Evolutionary conservation across 2,797 vertebrate species (phyloP), one percentile per base, ranked within the genome.

Genomic region (Acanthopagrus latus): DNA sequence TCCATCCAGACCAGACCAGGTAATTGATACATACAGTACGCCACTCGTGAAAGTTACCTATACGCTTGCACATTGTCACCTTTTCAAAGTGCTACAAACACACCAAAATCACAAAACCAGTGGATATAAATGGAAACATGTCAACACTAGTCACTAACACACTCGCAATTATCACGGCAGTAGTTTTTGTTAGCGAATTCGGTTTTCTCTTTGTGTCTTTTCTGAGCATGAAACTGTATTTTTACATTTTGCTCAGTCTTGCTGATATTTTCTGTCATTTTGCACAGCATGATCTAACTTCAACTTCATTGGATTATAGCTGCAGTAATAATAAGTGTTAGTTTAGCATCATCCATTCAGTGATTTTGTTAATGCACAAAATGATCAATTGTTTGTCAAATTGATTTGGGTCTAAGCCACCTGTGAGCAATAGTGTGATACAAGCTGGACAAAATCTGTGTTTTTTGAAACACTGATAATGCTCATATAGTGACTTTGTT

Each of bases 11-110:
- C 33, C 23, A 55, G 56, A 62, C 54, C 54, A 23, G n/a, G 27
- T 4, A 56, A 66, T 16, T 63, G 52, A 60, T 20, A 63, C 9
- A 29, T 60, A 25, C 16, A 74, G 17, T 67, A 21, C 29, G 38
- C 2, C 7, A n/a, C n/a, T 67, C n/a, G 50, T 59, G 9, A 48
- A 43, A 27, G 9, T 11, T 2, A 43, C 2, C 4, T 25, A 5
- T 48, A 9, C 60, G 3, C 21, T 66, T 67, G n/a, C 44, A 44
- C 14, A 23, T 13, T 68, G 41, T 52, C 63, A 50, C 16, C 20
- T 60, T 7, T 55, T 67, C 21, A 58, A 14, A 33, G 27, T 67
- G 51, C 5, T 41, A 13, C 10, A 43, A 46, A 25, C 5, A n/a
- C 8, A 58, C 13, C 17, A 3, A 17, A 25, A 63, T 44, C 11